Evolutionary conservation across 2,888 invertebrate species (phyloP).

Genomic region (Chelonus formosanus): DNA sequence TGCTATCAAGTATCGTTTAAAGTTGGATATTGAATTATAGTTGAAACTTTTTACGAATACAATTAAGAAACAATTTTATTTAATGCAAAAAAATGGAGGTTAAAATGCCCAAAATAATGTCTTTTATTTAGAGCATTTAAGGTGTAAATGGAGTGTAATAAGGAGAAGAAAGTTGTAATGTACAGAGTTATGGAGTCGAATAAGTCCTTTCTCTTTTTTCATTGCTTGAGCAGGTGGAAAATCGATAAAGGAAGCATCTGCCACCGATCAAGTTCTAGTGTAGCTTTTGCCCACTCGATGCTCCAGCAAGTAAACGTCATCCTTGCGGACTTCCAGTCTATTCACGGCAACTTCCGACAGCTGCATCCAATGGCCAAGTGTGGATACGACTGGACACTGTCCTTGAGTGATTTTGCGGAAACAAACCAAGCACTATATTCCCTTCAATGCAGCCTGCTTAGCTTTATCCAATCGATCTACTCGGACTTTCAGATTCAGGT

Average conservation of each 20-base stretch:
- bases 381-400: constrained; percentile 5
- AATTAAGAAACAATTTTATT: no score
- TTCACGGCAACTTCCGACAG: constrained; percentile 47
- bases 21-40: no score
- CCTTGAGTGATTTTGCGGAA: constrained; percentile 5
- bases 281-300: constrained; percentile 36
- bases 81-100: no score
- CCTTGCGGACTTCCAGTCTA: constrained; percentile 41
- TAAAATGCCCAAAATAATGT: no score
- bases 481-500: constrained; percentile 24
- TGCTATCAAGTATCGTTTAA: no score
- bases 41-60: no score
- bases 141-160: background rate
- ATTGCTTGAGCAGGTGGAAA: constrained; percentile 35
- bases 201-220: background rate
- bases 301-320: constrained; percentile 39
- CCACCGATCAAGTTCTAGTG: constrained; percentile 35
- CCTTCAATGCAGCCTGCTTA: background rate
- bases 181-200: background rate
- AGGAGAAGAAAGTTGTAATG: no score
- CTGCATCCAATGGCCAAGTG: constrained; percentile 47
- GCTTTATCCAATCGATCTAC: constrained; percentile 11
- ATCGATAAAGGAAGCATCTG: constrained; percentile 41
- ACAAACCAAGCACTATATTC: constrained; percentile 1
- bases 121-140: no score